Base-by-base conservation (phyloP, 2,888 invertebrate species). In the Polymixis lichenea region DNA sequence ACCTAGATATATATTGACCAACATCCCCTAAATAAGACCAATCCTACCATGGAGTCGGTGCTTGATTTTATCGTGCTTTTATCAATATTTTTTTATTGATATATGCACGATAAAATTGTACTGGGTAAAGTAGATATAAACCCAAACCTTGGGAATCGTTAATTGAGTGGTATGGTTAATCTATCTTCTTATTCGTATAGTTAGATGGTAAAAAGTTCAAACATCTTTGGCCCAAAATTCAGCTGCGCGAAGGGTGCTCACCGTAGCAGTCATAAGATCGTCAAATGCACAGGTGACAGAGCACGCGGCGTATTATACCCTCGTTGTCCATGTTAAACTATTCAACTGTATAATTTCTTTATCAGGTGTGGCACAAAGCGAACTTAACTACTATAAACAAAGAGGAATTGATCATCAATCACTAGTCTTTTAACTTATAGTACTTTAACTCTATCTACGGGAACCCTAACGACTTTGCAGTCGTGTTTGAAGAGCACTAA, bases 391-490 rank as follows among this genome's bases (percentile, higher is more conserved):
- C 28, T 8, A 13, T 11, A 25, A 46, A n/a, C 66, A 56, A 22
- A 58, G n/a, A 8, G 17, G 6, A n/a, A 64, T n/a, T n/a, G 51
- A 28, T 49, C 46, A 77, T 81, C 75, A 75, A 61, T 81, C 82
- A 81, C 28, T 49, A 2, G 4, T 46, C 1, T n/a, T 53, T 17
- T 0, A 53, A 65, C 53, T 32, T 32, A 9, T 28, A 13, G 0
- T 28, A 4, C n/a, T 15, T 22, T 6, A 9, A 22, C 13, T 0
- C 28, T 5, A 43, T 28, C 81, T 60, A 11, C 53, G 32, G 17
- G 43, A 49, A n/a, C 25, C 13, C 11, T 75, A 77, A 49, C 75
- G 76, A 77, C 46, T 25, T 81, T 0, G 8, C 9, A 19, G 28
- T n/a, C 9, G 7, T 81, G 46, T 60, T 81, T 74, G 32, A 74